phyloP scores from a whole-genome alignment of 2,113 vertebrate species.

The Barnardius zonarius region DNA sequence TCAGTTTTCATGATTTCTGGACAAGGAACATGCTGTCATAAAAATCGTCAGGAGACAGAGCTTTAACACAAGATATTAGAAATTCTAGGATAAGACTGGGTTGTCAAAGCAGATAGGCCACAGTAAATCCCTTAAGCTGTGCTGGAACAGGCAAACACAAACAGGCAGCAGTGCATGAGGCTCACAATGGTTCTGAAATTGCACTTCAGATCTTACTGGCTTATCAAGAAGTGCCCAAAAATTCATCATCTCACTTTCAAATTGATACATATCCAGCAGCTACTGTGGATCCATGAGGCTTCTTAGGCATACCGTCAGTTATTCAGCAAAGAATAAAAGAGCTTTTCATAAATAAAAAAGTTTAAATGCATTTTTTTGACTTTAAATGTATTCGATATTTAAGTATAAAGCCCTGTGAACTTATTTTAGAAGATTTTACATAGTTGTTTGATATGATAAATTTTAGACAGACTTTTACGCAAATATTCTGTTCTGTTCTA shows the following conservation, averaged over 20 bases:
- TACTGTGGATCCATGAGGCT: not conserved
- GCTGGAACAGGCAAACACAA: not conserved
- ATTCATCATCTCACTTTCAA: slow-evolving; percentile 26
- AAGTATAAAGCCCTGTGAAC: not conserved
- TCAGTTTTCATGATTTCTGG: not conserved
- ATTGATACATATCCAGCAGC: not conserved
- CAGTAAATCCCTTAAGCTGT: slow-evolving; percentile 46
- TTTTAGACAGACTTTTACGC: not conserved
- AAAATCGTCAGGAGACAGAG: not conserved
- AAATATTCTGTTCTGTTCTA: not conserved
- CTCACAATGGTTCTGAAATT: slow-evolving; percentile 3
- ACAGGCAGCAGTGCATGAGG: not conserved
- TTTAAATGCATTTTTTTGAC: not conserved
- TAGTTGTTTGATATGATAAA: not conserved
- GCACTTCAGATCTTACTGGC: not conserved
- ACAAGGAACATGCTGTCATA: not conserved
- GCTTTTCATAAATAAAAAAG: not conserved
- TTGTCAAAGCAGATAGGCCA: not conserved
- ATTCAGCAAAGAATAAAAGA: not conserved
- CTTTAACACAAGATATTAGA: slow-evolving; percentile 36
- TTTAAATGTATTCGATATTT: not conserved
- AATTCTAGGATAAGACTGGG: not conserved
- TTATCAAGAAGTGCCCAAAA: not conserved
- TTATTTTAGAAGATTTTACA: not conserved
- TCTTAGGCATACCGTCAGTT: accelerated